Evolutionary conservation across 1,140 invertebrate species (phyloP).

Genomic region (Lepidurus arcticus): DNA sequence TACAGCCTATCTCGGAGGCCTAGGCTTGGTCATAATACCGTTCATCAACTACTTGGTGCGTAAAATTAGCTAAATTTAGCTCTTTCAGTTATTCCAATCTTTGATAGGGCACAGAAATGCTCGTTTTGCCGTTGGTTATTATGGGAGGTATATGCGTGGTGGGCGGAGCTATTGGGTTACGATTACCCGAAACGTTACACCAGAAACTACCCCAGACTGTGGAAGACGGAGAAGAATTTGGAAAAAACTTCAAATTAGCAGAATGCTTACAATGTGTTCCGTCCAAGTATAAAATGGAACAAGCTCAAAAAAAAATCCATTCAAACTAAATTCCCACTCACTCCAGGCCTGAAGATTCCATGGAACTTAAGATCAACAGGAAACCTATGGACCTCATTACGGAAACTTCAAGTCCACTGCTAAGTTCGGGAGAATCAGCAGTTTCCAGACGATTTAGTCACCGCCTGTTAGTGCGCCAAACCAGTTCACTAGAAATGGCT

Average conservation of each 20-base stretch:
- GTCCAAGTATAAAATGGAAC: conserved; percentile 5
- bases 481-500: conserved; percentile 33
- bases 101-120: conserved; percentile 68
- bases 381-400: conserved; percentile 22
- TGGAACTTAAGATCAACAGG: neutral
- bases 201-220: conserved; percentile 71
- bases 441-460: conserved; percentile 20
- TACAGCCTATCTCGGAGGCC: conserved; percentile 76
- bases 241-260: conserved; percentile 68
- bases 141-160: conserved; percentile 71
- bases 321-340: neutral
- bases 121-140: conserved; percentile 72
- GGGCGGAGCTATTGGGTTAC: conserved; percentile 67
- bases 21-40: conserved; percentile 80
- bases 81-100: conserved; percentile 29
- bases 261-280: conserved; percentile 51
- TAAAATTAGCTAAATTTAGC: neutral
- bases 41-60: conserved; percentile 81
- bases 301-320: neutral
- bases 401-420: neutral
- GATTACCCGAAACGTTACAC: conserved; percentile 74
- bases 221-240: conserved; percentile 79
- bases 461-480: conserved; percentile 31
- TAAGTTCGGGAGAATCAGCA: neutral
- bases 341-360: conserved; percentile 14